Conservation (phyloP, 2,888 invertebrate genomes). For the Pasiphila rectangulata region DNA sequence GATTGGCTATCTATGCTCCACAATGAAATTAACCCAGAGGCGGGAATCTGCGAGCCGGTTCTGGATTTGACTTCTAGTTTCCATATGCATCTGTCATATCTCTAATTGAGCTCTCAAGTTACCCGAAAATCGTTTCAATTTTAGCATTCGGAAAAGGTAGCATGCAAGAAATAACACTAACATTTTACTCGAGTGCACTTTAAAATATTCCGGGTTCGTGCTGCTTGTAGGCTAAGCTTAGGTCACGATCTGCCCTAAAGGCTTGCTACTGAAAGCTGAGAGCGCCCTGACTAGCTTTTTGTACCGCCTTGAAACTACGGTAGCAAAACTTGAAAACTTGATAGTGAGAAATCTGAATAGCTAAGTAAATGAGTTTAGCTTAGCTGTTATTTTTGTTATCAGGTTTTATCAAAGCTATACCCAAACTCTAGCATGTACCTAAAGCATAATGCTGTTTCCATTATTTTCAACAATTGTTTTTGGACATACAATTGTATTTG, state of each 20-base stretch:
- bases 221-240: constrained; percentile 38
- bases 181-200: constrained; percentile 27
- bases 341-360: constrained; percentile 13
- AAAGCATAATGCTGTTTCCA: background rate
- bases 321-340: constrained; percentile 12
- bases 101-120: too few relatives aligned
- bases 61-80: too few relatives aligned
- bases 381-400: background rate
- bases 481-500: too few relatives aligned
- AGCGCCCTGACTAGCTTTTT: constrained; percentile 23
- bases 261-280: constrained; percentile 31
- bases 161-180: constrained; percentile 19
- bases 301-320: constrained; percentile 10
- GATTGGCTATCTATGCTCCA: too few relatives aligned
- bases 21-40: too few relatives aligned
- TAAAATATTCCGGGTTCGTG: constrained; percentile 32
- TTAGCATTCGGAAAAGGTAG: background rate
- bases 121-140: too few relatives aligned
- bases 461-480: too few relatives aligned
- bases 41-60: too few relatives aligned
- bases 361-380: background rate
- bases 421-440: too few relatives aligned
- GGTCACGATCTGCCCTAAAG: constrained; percentile 45
- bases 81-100: too few relatives aligned
- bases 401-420: too few relatives aligned